Evolutionary conservation across 2,888 invertebrate genomes (phyloP).

Genomic region (Ochlodes sylvanus): DNA sequence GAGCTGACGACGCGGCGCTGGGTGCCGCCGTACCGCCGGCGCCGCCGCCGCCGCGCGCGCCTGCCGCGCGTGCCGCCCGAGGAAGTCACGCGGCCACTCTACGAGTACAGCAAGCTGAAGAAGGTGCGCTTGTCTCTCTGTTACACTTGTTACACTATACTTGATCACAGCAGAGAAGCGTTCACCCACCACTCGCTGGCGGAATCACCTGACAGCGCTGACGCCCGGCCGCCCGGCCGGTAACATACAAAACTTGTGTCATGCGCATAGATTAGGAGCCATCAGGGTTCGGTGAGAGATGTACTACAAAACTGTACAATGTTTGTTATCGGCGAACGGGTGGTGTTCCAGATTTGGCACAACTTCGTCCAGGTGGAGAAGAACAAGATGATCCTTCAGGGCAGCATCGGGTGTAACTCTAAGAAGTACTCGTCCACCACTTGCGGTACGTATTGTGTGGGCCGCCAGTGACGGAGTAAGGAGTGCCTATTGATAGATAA

Average conservation of each 20-base stretch:
- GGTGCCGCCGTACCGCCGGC: conserved; percentile 66
- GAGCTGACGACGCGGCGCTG: conserved; percentile 58
- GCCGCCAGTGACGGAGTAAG: too few relatives aligned
- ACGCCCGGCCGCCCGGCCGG: too few relatives aligned
- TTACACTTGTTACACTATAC: too few relatives aligned
- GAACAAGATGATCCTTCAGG: conserved; percentile 77
- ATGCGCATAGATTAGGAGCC: background rate
- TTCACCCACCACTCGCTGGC: too few relatives aligned
- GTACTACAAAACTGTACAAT: too few relatives aligned
- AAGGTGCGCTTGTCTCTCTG: conserved; percentile 53
- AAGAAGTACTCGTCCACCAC: conserved; percentile 67
- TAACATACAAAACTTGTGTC: background rate
- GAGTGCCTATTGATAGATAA: too few relatives aligned
- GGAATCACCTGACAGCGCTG: too few relatives aligned
- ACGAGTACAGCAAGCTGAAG: conserved; percentile 61
- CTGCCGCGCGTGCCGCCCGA: conserved; percentile 59
- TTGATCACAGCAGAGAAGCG: too few relatives aligned
- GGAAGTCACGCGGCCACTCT: conserved; percentile 60
- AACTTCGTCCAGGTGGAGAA: conserved; percentile 66
- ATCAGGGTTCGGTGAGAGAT: too few relatives aligned
- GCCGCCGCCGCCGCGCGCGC: conserved; percentile 52
- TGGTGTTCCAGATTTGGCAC: conserved; percentile 68
- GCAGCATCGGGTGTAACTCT: conserved; percentile 67
- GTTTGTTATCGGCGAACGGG: too few relatives aligned
- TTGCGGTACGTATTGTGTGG: conserved; percentile 55